Conservation (phyloP, 2,113 vertebrate species). For the Patagioenas fasciata region DNA sequence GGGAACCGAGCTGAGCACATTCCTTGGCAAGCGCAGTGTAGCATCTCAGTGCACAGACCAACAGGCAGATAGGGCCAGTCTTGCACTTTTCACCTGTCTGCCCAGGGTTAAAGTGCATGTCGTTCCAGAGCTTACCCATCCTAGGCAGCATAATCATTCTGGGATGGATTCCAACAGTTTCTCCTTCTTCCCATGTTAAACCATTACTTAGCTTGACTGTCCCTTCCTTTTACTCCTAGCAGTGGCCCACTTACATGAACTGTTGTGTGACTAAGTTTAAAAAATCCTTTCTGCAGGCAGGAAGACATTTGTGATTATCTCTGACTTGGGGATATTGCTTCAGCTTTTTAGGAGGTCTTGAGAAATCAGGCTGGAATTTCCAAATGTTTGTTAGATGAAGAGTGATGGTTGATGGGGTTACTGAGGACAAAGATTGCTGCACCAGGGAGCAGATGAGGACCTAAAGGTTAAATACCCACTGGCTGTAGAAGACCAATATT, state of each 20-base stretch:
- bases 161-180: background rate
- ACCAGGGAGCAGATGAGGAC: background rate
- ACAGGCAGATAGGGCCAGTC: background rate
- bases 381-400: background rate
- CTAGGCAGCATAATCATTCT: background rate
- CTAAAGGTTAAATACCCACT: constrained; percentile 8
- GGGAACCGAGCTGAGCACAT: background rate
- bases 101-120: background rate
- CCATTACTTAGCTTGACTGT: fast-evolving
- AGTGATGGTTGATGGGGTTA: background rate
- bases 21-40: background rate
- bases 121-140: background rate
- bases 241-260: background rate
- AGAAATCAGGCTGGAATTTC: constrained; percentile 26
- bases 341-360: constrained; percentile 33
- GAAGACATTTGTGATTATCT: constrained; percentile 9
- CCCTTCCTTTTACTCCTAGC: background rate
- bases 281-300: background rate
- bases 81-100: background rate
- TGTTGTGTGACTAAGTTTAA: background rate
- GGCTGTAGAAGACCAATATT: background rate
- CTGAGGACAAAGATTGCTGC: background rate
- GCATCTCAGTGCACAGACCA: background rate
- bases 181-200: background rate
- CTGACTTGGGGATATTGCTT: background rate